Percentiles rank a stretch among this genome's conserved stretches.
Conservation (phyloP, 2,113 vertebrate genomes). For the Eurypyga helias region DNA sequence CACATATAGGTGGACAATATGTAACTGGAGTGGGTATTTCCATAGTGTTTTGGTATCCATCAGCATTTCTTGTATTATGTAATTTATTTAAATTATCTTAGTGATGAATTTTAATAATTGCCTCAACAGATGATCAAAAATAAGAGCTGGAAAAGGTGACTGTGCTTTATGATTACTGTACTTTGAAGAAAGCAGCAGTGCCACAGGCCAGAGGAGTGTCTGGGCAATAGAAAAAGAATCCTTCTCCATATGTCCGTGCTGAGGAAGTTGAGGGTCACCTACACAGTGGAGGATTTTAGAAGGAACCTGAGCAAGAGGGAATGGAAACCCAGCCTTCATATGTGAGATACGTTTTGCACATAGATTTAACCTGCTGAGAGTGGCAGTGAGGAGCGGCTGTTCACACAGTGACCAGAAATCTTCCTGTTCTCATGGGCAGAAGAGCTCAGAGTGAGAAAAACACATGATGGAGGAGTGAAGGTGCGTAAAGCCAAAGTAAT, state of each 20-base stretch:
- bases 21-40: not conserved
- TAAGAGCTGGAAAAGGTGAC: not conserved
- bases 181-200: not conserved
- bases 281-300: accelerated
- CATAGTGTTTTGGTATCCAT: not conserved
- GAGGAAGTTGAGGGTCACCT: not conserved
- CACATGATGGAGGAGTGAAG: accelerated
- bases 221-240: not conserved
- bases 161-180: not conserved
- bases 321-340: not conserved
- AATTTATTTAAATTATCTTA: not conserved
- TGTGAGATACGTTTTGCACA: accelerated
- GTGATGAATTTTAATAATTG: not conserved
- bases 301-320: not conserved
- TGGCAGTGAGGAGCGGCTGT: accelerated
- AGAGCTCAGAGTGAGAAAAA: not conserved
- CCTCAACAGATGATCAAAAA: not conserved
- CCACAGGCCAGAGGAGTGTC: not conserved
- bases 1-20: not conserved
- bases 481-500: not conserved
- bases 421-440: not conserved
- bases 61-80: not conserved
- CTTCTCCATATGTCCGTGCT: not conserved
- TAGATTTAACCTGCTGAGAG: not conserved
- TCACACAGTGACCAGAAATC: not conserved